Percentiles rank a stretch among this genome's conserved stretches.
Evolutionary conservation across 1,140 invertebrate species (phyloP).

Genomic region (Apis mellifera): Amel_HAv3.1 CM009931.2:6157001-6157500

Average conservation of each 20-base stretch:
- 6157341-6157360: no score
- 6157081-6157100: conserved; percentile 26
- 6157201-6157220: not conserved
- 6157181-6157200: not conserved
- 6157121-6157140: conserved; percentile 1
- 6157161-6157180: conserved; percentile 6
- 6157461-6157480: no score
- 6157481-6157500: no score
- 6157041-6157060: no score
- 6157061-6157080: not conserved
- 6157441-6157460: no score
- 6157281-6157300: conserved; percentile 16
- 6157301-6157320: not conserved
- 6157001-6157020: not conserved
- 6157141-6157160: conserved; percentile 7
- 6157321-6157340: not conserved
- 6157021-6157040: not conserved
- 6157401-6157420: no score
- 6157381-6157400: no score
- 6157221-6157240: not conserved
- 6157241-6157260: not conserved
- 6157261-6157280: conserved; percentile 18
- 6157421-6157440: no score
- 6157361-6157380: no score
- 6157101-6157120: conserved; percentile 25